Evolutionary conservation across 2,113 vertebrate species (phyloP).

Genomic region (Girardinichthys multiradiatus): DNA sequence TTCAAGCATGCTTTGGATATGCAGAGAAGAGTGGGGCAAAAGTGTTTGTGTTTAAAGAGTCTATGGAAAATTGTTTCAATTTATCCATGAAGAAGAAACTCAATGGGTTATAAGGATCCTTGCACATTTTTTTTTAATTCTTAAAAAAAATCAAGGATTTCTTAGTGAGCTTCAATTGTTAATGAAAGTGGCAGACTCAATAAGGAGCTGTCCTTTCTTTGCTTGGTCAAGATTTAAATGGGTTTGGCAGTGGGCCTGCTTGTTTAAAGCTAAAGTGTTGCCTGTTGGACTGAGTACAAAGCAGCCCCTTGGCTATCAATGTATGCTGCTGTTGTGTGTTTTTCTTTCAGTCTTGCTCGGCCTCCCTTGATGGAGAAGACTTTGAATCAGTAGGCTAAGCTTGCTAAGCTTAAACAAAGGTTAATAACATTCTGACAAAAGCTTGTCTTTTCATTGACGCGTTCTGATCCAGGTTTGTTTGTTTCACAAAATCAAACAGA

Average conservation of each 20-base stretch:
- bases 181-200: conserved; percentile 65
- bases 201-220: conserved; percentile 59
- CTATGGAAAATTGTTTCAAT: too few relatives aligned
- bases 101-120: conserved; percentile 9
- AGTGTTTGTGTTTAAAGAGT: too few relatives aligned
- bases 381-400: conserved; percentile 16
- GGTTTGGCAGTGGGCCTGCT: conserved; percentile 59
- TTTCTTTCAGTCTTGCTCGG: conserved; percentile 11
- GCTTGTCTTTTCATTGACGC: conserved; percentile 11
- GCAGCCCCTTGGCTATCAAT: conserved; percentile 25
- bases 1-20: too few relatives aligned
- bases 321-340: conserved; percentile 38
- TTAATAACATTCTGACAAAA: conserved; percentile 31
- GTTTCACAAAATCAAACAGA: conserved; percentile 1
- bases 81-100: conserved; percentile 29
- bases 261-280: conserved; percentile 54
- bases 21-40: too few relatives aligned
- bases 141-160: conserved; percentile 50
- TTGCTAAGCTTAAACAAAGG: conserved; percentile 33
- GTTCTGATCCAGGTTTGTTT: background rate
- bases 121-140: conserved; percentile 26
- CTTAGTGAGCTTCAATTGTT: conserved; percentile 48
- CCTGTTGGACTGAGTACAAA: conserved; percentile 46
- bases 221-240: conserved; percentile 69
- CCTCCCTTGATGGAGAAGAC: background rate